Conservation (phyloP, 2,113 vertebrate species). For the Oplegnathus fasciatus region DNA sequence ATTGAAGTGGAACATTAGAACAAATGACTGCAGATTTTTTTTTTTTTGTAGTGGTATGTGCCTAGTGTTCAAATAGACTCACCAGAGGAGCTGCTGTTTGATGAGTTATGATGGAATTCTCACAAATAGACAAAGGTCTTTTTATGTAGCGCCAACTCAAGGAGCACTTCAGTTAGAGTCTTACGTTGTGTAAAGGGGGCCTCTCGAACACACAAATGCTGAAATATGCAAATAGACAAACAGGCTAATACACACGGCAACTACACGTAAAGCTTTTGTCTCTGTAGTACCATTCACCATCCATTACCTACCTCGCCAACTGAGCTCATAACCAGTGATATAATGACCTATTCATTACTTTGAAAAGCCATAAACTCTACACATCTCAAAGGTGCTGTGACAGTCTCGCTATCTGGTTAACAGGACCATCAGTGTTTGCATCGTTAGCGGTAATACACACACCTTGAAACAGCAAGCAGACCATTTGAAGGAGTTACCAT, state of each 20-base stretch:
- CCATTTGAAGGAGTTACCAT: neutral
- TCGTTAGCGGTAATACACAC: neutral
- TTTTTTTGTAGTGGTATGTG: constrained; percentile 11
- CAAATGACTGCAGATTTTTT: constrained; percentile 17
- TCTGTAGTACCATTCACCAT: constrained; percentile 39
- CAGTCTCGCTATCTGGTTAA: neutral
- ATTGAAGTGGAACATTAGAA: constrained; percentile 17
- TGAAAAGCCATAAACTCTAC: constrained; percentile 32
- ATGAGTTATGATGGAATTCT: constrained; percentile 26
- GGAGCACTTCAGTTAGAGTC: constrained; percentile 31
- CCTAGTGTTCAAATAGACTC: constrained; percentile 1
- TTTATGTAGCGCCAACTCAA: constrained; percentile 40
- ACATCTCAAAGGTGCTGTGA: constrained; percentile 52
- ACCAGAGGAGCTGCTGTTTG: constrained; percentile 22
- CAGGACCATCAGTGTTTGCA: constrained; percentile 15
- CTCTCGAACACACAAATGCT: constrained; percentile 35
- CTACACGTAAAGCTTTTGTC: constrained; percentile 17
- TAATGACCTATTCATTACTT: constrained; percentile 65
- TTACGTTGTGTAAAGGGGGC: neutral
- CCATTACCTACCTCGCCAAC: constrained; percentile 35
- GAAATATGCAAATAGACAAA: constrained; percentile 45
- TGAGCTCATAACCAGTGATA: constrained; percentile 45
- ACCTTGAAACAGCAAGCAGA: neutral
- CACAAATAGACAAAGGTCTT: constrained; percentile 42
- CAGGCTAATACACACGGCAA: constrained; percentile 15